These are phyloP conservation scores for Bombus fervidus DNA, from an alignment of 1,140 invertebrate species.

Conservation along the genomic window DNA sequence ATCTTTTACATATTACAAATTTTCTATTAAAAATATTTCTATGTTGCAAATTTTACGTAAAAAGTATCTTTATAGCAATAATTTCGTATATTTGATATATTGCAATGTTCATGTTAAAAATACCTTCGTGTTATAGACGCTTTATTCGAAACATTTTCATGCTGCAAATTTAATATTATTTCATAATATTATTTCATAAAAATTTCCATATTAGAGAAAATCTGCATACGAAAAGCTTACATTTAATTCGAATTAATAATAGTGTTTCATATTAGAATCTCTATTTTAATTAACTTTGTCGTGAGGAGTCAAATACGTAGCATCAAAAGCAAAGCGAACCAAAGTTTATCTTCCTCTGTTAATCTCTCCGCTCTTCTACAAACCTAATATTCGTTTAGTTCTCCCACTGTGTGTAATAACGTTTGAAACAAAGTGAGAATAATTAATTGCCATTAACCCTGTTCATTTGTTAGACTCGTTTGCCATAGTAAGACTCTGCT, in stretches of 20 bases:
- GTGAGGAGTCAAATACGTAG: background rate
- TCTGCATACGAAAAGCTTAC: background rate
- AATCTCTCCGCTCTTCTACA: background rate
- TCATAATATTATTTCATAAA: background rate
- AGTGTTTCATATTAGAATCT: background rate
- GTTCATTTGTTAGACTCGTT: background rate
- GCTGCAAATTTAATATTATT: background rate
- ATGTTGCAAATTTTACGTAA: background rate
- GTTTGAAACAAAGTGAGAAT: conserved; percentile 4
- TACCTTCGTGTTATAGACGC: accelerated
- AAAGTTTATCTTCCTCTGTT: background rate
- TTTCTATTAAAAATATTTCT: background rate
- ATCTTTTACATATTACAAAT: too few relatives aligned
- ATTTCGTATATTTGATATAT: too few relatives aligned
- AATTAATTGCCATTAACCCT: conserved; percentile 38
- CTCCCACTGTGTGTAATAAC: background rate
- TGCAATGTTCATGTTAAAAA: too few relatives aligned
- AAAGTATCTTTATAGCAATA: too few relatives aligned
- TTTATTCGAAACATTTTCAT: background rate
- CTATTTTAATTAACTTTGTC: background rate
- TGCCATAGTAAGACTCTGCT: background rate
- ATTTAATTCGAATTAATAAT: too few relatives aligned
- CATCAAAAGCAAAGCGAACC: background rate
- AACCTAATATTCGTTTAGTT: background rate
- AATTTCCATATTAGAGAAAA: background rate